Conservation (phyloP, 2,888 invertebrate genomes). For the Psylliodes chrysocephalus region DNA sequence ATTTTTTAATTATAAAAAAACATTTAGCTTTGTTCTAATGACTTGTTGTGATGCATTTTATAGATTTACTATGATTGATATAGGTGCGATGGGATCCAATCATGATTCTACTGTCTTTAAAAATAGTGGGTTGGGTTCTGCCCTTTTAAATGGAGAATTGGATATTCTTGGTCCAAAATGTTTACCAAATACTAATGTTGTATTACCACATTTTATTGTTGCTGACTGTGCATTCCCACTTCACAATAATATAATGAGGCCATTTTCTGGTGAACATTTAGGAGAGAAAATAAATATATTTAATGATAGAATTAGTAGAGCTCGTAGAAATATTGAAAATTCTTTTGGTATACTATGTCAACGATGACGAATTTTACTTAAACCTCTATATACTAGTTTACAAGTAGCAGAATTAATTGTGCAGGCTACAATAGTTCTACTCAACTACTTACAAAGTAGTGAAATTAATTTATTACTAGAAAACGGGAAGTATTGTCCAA, state of each 20-base stretch:
- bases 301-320: background rate
- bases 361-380: too few species aligned
- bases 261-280: slow-evolving; percentile 23
- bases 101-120: slow-evolving; percentile 20
- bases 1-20: slow-evolving; percentile 19
- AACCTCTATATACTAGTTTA: too few species aligned
- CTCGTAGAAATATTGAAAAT: slow-evolving; percentile 1
- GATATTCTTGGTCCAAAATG: slow-evolving; percentile 10
- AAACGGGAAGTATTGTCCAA: too few species aligned
- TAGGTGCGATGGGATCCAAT: slow-evolving; percentile 48
- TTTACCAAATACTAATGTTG: slow-evolving; percentile 2
- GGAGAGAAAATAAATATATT: slow-evolving; percentile 15
- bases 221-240: slow-evolving; percentile 34
- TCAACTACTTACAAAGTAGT: too few species aligned
- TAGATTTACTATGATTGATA: slow-evolving; percentile 52
- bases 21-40: slow-evolving; percentile 43
- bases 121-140: slow-evolving; percentile 9
- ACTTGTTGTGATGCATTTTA: slow-evolving; percentile 52
- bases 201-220: slow-evolving; percentile 28
- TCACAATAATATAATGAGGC: slow-evolving; percentile 28
- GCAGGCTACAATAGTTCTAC: too few species aligned
- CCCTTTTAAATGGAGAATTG: slow-evolving; percentile 2
- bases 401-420: too few species aligned
- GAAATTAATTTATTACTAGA: too few species aligned
- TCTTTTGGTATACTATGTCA: slow-evolving; percentile 16